These are phyloP conservation scores for Actinemys pallida DNA, from an alignment of 2,113 vertebrate genomes.

Conservation along the genomic window DNA sequence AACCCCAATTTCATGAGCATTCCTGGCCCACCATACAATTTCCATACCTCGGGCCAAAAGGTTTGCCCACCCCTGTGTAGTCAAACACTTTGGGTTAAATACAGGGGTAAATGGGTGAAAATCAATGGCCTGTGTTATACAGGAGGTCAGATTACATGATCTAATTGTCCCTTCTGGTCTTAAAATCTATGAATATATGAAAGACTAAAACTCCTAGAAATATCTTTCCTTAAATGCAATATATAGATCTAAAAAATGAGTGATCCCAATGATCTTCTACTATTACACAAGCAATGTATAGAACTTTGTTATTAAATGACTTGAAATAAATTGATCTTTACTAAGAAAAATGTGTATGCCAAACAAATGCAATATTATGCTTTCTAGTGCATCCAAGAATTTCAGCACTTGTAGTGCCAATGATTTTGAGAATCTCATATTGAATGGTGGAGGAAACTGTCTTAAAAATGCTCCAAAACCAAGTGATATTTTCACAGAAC, in stretches of 20 bases:
- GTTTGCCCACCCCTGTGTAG: not conserved
- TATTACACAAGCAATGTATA: not conserved
- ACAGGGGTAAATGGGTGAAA: not conserved
- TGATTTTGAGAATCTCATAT: constrained; percentile 84
- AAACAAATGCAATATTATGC: not conserved
- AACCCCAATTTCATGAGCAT: too few relatives aligned
- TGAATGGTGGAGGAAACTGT: constrained; percentile 84
- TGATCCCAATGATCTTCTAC: not conserved
- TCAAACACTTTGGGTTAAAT: not conserved
- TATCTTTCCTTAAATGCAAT: not conserved
- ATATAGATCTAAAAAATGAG: not conserved
- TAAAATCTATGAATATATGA: not conserved
- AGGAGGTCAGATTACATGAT: not conserved
- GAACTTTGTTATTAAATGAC: not conserved
- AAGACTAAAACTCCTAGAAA: not conserved
- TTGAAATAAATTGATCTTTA: not conserved
- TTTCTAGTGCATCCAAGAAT: constrained; percentile 76
- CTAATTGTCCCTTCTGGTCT: not conserved
- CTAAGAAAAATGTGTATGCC: not conserved
- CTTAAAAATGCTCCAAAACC: constrained; percentile 84
- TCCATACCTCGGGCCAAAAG: too few relatives aligned
- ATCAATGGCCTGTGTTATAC: not conserved
- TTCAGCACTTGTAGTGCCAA: constrained; percentile 87
- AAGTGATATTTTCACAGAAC: constrained; percentile 72
- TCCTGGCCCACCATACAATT: too few relatives aligned